These are phyloP conservation scores for Acronicta aceris DNA, from an alignment of 2,888 invertebrate species.

Conservation along the genomic window DNA sequence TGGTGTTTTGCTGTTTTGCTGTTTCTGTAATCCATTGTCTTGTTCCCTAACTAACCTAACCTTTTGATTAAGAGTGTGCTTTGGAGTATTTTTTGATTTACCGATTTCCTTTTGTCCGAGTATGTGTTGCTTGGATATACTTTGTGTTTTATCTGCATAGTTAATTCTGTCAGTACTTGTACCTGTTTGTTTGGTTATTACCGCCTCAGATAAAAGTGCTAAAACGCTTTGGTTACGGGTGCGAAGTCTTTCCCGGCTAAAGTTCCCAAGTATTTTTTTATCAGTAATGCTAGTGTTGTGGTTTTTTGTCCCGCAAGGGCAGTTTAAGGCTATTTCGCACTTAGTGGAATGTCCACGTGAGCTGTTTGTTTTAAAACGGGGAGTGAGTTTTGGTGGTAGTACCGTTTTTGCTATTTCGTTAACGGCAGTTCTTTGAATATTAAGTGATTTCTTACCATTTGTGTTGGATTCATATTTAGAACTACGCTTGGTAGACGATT, in stretches of 20 bases:
- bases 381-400: background rate
- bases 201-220: conserved; percentile 1
- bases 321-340: background rate
- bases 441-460: background rate
- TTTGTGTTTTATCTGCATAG: conserved; percentile 13
- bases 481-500: background rate
- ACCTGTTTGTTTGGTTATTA: conserved; percentile 1
- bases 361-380: background rate
- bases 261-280: conserved; percentile 4
- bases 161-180: conserved; percentile 7
- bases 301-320: background rate
- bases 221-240: conserved; percentile 6
- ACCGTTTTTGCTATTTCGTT: background rate
- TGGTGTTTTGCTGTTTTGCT: too few species aligned
- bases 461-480: background rate
- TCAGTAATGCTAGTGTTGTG: background rate
- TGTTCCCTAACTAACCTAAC: background rate
- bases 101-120: background rate
- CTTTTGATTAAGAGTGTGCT: background rate
- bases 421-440: conserved; percentile 1
- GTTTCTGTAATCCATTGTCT: background rate
- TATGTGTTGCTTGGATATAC: conserved; percentile 1
- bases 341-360: background rate
- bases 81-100: background rate
- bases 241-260: background rate